Percentiles rank a stretch among this genome's conserved stretches.
Evolutionary conservation across 2,888 invertebrate genomes (phyloP).

Genomic region (Drosophila differens): DNA sequence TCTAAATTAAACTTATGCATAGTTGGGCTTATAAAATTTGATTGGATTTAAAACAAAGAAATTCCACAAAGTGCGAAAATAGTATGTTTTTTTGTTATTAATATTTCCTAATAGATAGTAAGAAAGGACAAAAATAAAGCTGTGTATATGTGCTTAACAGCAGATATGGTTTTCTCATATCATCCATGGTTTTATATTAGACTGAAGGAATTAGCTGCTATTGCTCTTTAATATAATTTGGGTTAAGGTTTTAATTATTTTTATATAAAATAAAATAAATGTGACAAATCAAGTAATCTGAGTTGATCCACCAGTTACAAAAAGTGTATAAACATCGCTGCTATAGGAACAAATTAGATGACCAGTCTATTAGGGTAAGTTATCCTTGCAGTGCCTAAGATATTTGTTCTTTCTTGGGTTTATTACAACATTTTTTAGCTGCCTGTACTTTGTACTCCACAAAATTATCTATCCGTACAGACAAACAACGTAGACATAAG

Average conservation of each 20-base stretch:
- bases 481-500: constrained; percentile 40
- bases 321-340: not conserved
- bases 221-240: not conserved
- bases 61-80: constrained; percentile 5
- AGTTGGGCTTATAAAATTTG: constrained; percentile 13
- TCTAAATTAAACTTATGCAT: constrained; percentile 29
- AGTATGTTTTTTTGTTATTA: not conserved
- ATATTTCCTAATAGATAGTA: not conserved
- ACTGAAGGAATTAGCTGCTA: not conserved
- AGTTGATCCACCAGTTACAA: not conserved
- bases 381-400: not conserved
- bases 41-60: constrained; percentile 5
- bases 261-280: not conserved
- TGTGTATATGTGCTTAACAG: not conserved
- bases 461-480: constrained; percentile 39
- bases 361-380: not conserved
- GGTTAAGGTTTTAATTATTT: not conserved
- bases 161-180: not conserved
- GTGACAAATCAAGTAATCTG: not conserved
- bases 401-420: not conserved
- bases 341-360: not conserved
- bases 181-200: not conserved
- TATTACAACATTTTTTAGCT: constrained; percentile 10
- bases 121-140: not conserved
- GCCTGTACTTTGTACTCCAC: constrained; percentile 15